Evolutionary conservation across 1,140 invertebrate species (phyloP).

Genomic region (Pogonomyrmex californicus): DNA sequence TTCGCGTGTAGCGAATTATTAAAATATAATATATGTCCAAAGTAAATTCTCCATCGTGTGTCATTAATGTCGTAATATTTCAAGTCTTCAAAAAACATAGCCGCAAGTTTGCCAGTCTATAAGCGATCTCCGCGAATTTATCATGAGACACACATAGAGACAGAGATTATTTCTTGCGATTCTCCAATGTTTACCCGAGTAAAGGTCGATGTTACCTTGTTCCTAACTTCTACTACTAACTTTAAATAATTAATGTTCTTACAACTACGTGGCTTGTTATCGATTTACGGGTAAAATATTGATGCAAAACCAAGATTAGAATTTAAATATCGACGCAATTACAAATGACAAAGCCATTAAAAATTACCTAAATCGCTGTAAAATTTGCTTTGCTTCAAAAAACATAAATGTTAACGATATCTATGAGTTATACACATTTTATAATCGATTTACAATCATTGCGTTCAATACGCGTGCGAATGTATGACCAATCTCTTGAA

Average conservation of each 20-base stretch:
- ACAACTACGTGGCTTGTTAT: background rate
- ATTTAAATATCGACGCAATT: background rate
- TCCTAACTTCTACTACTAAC: background rate
- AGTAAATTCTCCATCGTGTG: no score
- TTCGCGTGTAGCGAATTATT: background rate
- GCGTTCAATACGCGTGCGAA: background rate
- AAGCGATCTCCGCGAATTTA: background rate
- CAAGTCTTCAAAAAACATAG: background rate
- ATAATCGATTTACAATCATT: background rate
- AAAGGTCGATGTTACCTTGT: background rate
- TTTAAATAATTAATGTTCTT: constrained; percentile 26
- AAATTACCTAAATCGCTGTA: background rate
- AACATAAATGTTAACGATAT: no score
- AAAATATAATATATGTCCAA: background rate
- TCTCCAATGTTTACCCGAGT: background rate
- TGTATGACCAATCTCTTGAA: background rate
- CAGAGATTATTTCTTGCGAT: background rate
- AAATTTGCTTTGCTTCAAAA: background rate
- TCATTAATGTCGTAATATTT: constrained; percentile 12
- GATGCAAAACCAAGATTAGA: background rate
- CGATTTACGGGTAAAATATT: background rate
- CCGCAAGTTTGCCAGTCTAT: background rate
- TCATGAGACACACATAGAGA: background rate
- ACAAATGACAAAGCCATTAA: background rate
- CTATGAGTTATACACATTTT: no score